These are phyloP conservation scores for Clanis bilineata DNA, from an alignment of 2,888 invertebrate species.

Conservation along the genomic window DNA sequence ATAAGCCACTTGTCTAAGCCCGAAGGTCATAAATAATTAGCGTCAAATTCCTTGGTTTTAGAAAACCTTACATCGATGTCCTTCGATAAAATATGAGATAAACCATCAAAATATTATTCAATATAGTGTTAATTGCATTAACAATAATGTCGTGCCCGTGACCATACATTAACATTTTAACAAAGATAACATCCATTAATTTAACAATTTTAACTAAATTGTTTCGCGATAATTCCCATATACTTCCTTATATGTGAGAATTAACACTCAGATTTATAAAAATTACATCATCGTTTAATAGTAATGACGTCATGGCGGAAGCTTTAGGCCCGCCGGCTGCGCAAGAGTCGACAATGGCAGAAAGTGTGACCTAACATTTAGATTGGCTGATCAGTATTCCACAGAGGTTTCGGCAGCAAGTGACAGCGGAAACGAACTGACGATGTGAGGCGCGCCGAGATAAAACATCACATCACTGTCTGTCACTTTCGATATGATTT, in stretches of 20 bases:
- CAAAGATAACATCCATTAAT: not conserved
- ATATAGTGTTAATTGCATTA: not conserved
- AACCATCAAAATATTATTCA: not conserved
- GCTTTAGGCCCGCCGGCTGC: not conserved
- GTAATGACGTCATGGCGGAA: conserved; percentile 18
- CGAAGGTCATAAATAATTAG: too few relatives aligned
- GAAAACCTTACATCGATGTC: not conserved
- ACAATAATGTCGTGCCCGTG: not conserved
- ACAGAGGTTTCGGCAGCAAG: not conserved
- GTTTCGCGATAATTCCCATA: not conserved
- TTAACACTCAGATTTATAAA: conserved; percentile 12
- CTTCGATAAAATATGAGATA: not conserved
- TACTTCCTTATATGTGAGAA: not conserved
- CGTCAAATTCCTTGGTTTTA: too few relatives aligned
- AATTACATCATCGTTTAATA: conserved; percentile 15
- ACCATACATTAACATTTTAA: not conserved
- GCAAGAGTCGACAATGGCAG: conserved; percentile 9
- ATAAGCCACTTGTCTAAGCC: too few relatives aligned
- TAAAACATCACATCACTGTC: not conserved
- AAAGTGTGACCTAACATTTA: conserved; percentile 13
- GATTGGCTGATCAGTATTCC: conserved; percentile 11
- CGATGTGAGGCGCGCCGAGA: not conserved
- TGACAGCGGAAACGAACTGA: not conserved
- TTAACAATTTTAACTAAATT: not conserved
- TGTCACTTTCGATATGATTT: too few relatives aligned